phyloP scores from a whole-genome alignment of 1,140 invertebrate genomes.

The Chironomus striatipennis region DNA sequence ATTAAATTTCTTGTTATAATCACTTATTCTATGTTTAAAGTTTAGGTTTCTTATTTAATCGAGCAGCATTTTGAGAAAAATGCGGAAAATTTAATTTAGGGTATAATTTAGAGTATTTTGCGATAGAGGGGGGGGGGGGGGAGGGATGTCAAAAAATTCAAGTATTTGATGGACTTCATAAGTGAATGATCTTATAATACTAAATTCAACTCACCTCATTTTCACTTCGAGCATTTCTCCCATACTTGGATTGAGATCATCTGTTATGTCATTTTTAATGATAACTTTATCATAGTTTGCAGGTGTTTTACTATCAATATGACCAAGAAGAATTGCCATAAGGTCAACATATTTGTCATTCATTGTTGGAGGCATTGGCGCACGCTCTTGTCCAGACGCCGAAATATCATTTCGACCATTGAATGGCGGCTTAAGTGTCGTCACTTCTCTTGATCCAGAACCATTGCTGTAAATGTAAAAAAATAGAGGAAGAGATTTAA shows the following conservation, averaged over 20 bases:
- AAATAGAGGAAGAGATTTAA: not conserved
- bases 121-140: too few species aligned
- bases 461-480: constrained; percentile 32
- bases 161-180: too few species aligned
- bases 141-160: too few species aligned
- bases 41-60: too few species aligned
- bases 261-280: constrained; percentile 42
- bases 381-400: not conserved
- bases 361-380: constrained; percentile 28
- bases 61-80: too few species aligned
- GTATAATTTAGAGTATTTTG: too few species aligned
- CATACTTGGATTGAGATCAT: constrained; percentile 53
- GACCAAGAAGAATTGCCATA: constrained; percentile 33
- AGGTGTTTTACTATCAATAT: constrained; percentile 36
- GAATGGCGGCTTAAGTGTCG: constrained; percentile 31
- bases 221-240: constrained; percentile 52
- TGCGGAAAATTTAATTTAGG: too few species aligned
- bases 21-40: too few species aligned
- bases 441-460: constrained; percentile 38
- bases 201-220: constrained; percentile 47
- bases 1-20: too few species aligned
- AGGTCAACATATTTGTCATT: constrained; percentile 52
- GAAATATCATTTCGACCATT: constrained; percentile 26
- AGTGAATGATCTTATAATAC: too few species aligned
- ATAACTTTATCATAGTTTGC: constrained; percentile 44